Evolutionary conservation across 2,888 invertebrate genomes (phyloP), one percentile per base, ranked within the genome.

Genomic region (Tuberolachnus salignus): DNA sequence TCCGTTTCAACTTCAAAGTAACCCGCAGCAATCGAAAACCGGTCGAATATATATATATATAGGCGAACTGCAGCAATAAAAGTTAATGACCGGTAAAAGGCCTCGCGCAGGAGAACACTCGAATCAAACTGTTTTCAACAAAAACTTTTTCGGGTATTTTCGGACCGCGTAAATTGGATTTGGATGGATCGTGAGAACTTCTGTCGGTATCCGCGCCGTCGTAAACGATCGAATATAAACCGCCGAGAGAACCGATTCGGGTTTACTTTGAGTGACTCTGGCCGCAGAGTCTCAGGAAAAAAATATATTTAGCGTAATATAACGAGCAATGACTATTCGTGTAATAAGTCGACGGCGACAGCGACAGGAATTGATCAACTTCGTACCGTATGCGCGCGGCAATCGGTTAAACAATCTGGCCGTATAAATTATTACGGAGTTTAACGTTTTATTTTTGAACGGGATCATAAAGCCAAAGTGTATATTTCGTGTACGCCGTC

Each of bases 21-120:
- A 61, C 63, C 34, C 71, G 26, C 59, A 26, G 26, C 42, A 21
- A 51, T 51, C 34, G 34, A 73, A 63, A 73, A 73, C 61, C 73
- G 6, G 34, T 34, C 34, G 34, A 34, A 34, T 34, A 34, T 6
- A 34, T 34, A 34, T 34, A 34, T 34, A 34, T 3, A 51, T 63
- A 57, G 51, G 73, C 51, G 51, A 73, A 73, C 73, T 63, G 61
- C 51, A 34, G 34, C 6, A 16, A 63, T 73, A 63, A 63, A 73
- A 73, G 51, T 73, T 73, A 73, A 73, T 73, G 73, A 42, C 19
- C 61, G 73, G 61, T 73, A 73, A 73, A 73, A 61, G 57, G 55
- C 49, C 49, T 63, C 51, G n/a, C 8, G 23, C 23, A 21, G n/a
- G 57, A 34, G 6, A 57, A 46, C 71, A 59, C 23, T 71, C 46